Evolutionary conservation across 2,797 vertebrate genomes (phyloP).

Genomic region (Poeciliopsis infans): DNA sequence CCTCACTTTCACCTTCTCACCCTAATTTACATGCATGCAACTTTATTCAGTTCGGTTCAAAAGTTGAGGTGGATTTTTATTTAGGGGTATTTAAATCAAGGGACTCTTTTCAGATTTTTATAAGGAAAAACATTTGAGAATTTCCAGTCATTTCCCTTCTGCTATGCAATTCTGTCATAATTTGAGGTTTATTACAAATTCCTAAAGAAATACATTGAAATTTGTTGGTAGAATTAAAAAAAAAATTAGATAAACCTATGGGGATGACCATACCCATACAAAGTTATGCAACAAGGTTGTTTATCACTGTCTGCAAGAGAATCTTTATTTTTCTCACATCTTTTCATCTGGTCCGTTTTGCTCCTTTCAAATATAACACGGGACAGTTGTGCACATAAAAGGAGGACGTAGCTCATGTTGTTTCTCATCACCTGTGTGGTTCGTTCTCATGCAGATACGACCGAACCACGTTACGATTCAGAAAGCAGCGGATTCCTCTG

Average conservation of each 20-base stretch:
- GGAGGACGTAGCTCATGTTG: not conserved
- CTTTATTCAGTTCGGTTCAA: not conserved
- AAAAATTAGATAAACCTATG: not conserved
- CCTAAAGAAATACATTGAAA: not conserved
- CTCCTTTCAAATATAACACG: constrained; percentile 15
- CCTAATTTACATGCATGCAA: not conserved
- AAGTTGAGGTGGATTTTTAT: not conserved
- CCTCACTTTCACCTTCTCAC: constrained; percentile 17
- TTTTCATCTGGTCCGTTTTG: not conserved
- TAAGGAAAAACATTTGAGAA: not conserved
- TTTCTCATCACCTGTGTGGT: not conserved
- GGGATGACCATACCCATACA: not conserved
- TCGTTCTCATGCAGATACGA: not conserved
- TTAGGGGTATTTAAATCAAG: not conserved
- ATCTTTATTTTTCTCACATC: not conserved
- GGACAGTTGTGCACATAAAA: not conserved
- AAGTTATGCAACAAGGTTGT: not conserved
- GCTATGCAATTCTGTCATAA: not conserved
- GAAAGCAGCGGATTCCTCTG: constrained; percentile 8
- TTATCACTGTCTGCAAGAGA: not conserved
- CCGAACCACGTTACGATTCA: not conserved
- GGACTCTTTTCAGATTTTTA: not conserved
- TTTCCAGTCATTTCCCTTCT: not conserved
- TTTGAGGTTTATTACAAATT: not conserved
- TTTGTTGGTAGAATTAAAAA: not conserved